A percentile compares a stretch with the other conserved stretches of the same genome.
These are phyloP conservation scores for Cyphomyrus plagiostoma DNA, from an alignment of 2,113 vertebrate genomes.

Conservation along the genomic window DNA sequence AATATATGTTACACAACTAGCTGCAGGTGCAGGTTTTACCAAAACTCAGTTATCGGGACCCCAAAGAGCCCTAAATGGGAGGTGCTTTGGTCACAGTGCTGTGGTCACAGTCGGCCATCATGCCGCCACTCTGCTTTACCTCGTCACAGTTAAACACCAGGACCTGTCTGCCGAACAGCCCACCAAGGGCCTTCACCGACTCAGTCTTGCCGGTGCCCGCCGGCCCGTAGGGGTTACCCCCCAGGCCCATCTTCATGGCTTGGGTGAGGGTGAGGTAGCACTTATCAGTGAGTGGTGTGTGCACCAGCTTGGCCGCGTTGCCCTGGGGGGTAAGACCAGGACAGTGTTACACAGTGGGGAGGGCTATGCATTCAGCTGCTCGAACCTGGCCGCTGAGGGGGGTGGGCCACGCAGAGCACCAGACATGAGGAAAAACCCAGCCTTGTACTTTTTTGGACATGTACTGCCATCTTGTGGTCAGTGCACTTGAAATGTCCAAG, in stretches of 20 bases:
- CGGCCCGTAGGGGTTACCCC: conserved; percentile 93
- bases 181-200: conserved; percentile 92
- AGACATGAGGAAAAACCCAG: not conserved
- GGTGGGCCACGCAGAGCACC: not conserved
- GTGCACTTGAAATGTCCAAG: not conserved
- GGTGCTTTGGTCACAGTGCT: not conserved
- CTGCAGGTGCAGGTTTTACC: not conserved
- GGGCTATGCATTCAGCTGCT: not conserved
- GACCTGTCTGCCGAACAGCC: conserved; percentile 90
- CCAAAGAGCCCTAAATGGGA: not conserved
- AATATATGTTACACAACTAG: not conserved
- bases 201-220: conserved; percentile 97
- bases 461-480: conserved; percentile 48
- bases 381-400: not conserved
- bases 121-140: conserved; percentile 57
- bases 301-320: conserved; percentile 89
- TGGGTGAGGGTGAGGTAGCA: conserved; percentile 95
- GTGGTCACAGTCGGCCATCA: not conserved
- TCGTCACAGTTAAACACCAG: conserved; percentile 98
- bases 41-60: not conserved
- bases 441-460: conserved; percentile 22
- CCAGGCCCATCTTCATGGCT: conserved; percentile 93
- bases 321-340: conserved; percentile 58
- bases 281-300: conserved; percentile 92
- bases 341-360: conserved; percentile 11